Base-by-base conservation (phyloP, 2,797 vertebrate species). In the Rallus crepitans region DNA sequence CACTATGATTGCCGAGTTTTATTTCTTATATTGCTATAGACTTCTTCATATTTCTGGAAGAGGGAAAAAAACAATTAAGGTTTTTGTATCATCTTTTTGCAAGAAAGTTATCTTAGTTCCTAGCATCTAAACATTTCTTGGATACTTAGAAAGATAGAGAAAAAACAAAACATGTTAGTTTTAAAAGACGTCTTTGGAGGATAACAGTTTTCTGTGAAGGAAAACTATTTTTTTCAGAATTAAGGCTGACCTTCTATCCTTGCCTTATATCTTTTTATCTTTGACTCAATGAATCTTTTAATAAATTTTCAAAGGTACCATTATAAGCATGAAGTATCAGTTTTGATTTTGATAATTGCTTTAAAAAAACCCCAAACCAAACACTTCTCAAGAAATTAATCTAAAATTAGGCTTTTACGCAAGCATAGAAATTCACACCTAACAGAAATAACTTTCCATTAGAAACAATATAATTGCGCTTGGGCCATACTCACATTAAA, bases 241-340 rank as follows among this genome's bases (percentile, higher is more conserved):
- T 65, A 88, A 80, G 56, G 12, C 68, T 94, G 60, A 87, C 35
- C 37, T 7, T 91, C 11, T 82, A 33, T 87, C 55, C 63, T 92
- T 89, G 24, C 28, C 18, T 80, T 35, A 10, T 11, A 17, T 47
- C 17, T 1, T 84, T 93, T 89, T 77, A 6, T n/a, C n/a, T 55
- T 83, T 87, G 31, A 68, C 28, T 76, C 27, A 9, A 2, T n/a
- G 30, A 8, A 66, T 59, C 24, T 30, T 86, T 82, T 66, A 85
- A 77, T 40, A 50, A 53, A 64, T 14, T 28, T 78, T 71, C 15
- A 48, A 82, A 91, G 48, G 3, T 21, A 40, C 12, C 12, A 27
- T 33, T 60, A 30, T 50, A 31, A 83, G 45, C 53, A 47, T 59
- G 7, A 64, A 42, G 27, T n/a, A 50, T 77, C 60, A 42, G 48